phyloP scores from a whole-genome alignment of 2,888 invertebrate genomes.

The Caenorhabditis sulstoni region DNA sequence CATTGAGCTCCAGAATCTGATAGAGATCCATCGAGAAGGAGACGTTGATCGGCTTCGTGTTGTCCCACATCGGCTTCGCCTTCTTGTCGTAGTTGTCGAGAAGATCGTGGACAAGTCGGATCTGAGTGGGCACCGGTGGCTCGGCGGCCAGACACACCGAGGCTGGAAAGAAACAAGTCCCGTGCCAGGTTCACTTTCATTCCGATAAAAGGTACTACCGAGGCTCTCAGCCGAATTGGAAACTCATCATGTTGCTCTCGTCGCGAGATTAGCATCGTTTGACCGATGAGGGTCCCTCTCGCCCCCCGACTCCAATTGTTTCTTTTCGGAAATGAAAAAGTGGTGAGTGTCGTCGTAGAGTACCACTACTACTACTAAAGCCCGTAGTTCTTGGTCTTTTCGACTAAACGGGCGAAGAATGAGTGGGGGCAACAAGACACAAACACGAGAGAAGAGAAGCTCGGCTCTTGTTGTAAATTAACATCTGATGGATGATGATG shows the following conservation, averaged over 20 bases:
- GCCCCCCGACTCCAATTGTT: slow-evolving; percentile 25
- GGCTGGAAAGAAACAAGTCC: slow-evolving; percentile 15
- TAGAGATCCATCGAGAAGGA: slow-evolving; percentile 80
- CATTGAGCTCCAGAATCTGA: slow-evolving; percentile 79
- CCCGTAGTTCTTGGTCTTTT: slow-evolving; percentile 27
- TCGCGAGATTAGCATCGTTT: slow-evolving; percentile 54
- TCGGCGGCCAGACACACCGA: slow-evolving; percentile 21
- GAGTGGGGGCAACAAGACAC: not conserved
- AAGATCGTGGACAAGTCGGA: slow-evolving; percentile 69
- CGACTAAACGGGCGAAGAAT: slow-evolving; percentile 15
- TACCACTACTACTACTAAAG: slow-evolving; percentile 7
- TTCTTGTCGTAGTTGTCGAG: slow-evolving; percentile 73
- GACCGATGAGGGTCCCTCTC: slow-evolving; percentile 2
- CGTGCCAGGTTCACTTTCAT: slow-evolving; percentile 4
- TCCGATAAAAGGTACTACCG: not conserved
- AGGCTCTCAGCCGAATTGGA: slow-evolving; percentile 42
- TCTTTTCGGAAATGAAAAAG: slow-evolving; percentile 52
- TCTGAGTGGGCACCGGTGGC: slow-evolving; percentile 62
- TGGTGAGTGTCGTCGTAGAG: not conserved
- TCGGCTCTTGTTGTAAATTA: slow-evolving; percentile 34
- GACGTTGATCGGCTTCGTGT: slow-evolving; percentile 77
- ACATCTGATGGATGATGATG: slow-evolving; percentile 29
- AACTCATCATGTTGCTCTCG: slow-evolving; percentile 37
- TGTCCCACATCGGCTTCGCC: slow-evolving; percentile 80
- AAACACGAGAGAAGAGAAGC: not conserved